Evolutionary conservation across 2,797 vertebrate species (phyloP).

Genomic region (Eutrigla gurnardus): DNA sequence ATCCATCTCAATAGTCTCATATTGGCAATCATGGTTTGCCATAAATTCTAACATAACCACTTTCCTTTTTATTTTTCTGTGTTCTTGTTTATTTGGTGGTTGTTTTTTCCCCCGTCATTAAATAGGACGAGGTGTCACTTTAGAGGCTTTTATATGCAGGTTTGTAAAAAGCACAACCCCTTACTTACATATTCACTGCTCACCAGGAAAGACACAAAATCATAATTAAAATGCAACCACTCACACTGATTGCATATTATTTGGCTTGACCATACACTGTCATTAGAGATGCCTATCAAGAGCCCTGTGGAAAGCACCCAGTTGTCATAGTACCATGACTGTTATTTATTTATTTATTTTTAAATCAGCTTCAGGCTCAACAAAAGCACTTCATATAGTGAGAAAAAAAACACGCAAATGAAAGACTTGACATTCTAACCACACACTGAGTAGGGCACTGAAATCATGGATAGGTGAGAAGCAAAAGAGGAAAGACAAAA

Average conservation of each 20-base stretch:
- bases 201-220: conserved; percentile 56
- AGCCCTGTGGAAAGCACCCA: conserved; percentile 11
- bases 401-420: conserved; percentile 8
- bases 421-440: conserved; percentile 33
- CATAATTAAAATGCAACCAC: conserved; percentile 53
- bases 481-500: conserved; percentile 18
- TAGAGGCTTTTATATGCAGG: conserved; percentile 47
- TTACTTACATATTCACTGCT: conserved; percentile 42
- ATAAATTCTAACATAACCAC: conserved; percentile 38
- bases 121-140: conserved; percentile 55
- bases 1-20: conserved; percentile 43
- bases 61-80: conserved; percentile 19
- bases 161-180: conserved; percentile 49
- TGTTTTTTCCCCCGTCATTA: conserved; percentile 45
- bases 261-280: conserved; percentile 58
- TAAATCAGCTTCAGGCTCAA: neutral
- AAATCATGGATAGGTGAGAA: conserved; percentile 36
- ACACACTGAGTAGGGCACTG: conserved; percentile 9
- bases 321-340: neutral
- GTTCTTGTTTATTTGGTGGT: conserved; percentile 33
- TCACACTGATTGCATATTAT: conserved; percentile 59
- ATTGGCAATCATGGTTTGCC: conserved; percentile 46
- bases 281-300: conserved; percentile 38
- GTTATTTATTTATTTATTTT: neutral
- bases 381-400: neutral